Evolutionary conservation across 2,797 vertebrate species (phyloP), one percentile per base, ranked within the genome.

Genomic region (Leuciscus waleckii): DNA sequence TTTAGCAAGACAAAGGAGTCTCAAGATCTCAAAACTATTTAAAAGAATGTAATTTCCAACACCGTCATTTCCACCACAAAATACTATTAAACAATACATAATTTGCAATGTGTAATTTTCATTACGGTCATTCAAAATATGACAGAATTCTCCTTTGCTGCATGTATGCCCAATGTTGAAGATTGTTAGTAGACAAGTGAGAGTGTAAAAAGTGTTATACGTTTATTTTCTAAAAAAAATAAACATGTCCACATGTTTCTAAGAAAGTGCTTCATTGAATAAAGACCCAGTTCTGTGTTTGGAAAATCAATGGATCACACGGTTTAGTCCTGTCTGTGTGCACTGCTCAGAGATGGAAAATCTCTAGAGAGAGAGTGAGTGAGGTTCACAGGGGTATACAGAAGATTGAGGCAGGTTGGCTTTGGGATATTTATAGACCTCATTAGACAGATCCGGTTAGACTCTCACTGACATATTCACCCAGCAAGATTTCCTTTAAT

Each of bases 381-480:
- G 63, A 68, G 46, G 29, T 80, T 80, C 63, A 68, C 78, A 80
- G 29, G 11, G 43, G 4, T 37, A 49, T 49, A 51, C 1, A 13
- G 5, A 8, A 74, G 17, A 41, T 4, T 13, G 19, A 75, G 26
- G 35, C 19, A 46, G 37, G 37, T 82, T 43, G 14, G 85, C 67
- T 61, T 26, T 46, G 35, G 49, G 56, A 77, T 78, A 82, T 82
- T 86, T 63, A 86, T 63, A 82, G 74, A 43, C 14, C 67, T 78
- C 39, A 71, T 78, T 82, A 82, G 51, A 49, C 51, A 63, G 29
- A 75, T 82, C 35, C 41, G 7, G 21, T 63, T 67, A 8, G 67
- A 81, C n/a, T 56, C 54, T 58, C 35, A 58, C 67, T 41, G n/a
- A 73, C 54, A 46, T 82, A 46, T 82, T 82, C 81, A 74, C 37